Conservation (phyloP, 1,140 invertebrate genomes). For the Linepithema humile region DNA sequence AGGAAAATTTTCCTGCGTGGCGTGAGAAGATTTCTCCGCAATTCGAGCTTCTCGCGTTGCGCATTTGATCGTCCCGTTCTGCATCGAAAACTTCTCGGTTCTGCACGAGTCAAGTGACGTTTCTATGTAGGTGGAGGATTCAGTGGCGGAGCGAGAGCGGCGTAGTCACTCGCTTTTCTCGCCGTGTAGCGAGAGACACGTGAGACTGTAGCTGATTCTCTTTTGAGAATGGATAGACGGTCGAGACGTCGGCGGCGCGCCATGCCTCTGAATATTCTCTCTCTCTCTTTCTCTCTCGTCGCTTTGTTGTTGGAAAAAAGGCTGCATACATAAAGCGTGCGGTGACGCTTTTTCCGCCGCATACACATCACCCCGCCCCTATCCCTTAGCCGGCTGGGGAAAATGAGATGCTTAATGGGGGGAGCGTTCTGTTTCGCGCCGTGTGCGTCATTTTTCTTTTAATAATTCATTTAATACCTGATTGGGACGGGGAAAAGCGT, state of each 20-base stretch:
- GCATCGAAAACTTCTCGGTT: background rate
- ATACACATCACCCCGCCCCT: background rate
- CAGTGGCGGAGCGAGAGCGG: background rate
- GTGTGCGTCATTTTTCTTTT: slow-evolving; percentile 21
- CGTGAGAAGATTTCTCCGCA: background rate
- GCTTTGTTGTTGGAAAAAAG: slow-evolving; percentile 47
- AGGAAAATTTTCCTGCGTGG: background rate
- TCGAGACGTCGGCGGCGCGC: too few species aligned
- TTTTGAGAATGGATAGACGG: slow-evolving; percentile 23
- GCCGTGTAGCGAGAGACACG: background rate
- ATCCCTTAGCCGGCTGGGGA: background rate
- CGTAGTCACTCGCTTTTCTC: background rate
- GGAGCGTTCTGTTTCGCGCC: background rate
- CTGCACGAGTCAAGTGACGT: background rate
- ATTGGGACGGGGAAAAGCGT: background rate
- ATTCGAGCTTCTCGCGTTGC: too few species aligned
- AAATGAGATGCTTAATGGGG: background rate
- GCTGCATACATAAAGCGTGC: slow-evolving; percentile 29
- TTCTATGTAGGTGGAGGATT: slow-evolving; percentile 22
- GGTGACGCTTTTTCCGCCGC: slow-evolving; percentile 12
- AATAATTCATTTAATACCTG: slow-evolving; percentile 13
- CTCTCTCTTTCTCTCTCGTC: too few species aligned
- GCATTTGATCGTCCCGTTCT: background rate
- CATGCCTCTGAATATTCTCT: too few species aligned
- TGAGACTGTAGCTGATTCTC: slow-evolving; percentile 22